Evolutionary conservation across 1,140 invertebrate genomes (phyloP), one percentile per base, ranked within the genome.

Genomic region (Brachionus plicatilis): DNA sequence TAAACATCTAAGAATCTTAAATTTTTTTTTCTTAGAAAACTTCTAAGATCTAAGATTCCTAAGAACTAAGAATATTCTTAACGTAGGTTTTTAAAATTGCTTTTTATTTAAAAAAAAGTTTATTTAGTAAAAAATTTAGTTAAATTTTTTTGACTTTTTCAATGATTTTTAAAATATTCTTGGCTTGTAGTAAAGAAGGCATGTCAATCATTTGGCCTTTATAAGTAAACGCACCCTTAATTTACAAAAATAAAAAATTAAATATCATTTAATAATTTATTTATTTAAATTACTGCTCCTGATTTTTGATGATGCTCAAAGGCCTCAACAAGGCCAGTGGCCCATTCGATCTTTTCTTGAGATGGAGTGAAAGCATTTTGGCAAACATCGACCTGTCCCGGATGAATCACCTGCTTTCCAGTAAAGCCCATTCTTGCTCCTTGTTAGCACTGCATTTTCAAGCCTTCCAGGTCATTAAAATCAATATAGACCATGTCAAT

Each of bases 391-490:
- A 94, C 89, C 88, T 94, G 93, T 43, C 86, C 87, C 1, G 93
- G 93, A 88, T 94, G 93, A 85, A 94, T 93, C 0, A 93, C 90
- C 88, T 92, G 92, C 87, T 94, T 94, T 11, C 93, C 93, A n/a
- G 93, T 93, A 87, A 92, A 94, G 7, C 93, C 93, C 90, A 93
- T 91, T 27, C 88, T 84, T 6, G 91, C 91, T 33, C 93, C 93
- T 88, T 93, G 90, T 60, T 90, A 85, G 41, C 91, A 90, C 87
- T 93, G 91, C 65, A 87, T 85, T 86, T 88, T 83, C 11, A 93
- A 87, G 1, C 90, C 90, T n/a, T 90, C 89, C n/a, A 88, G 76
- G 87, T 92, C 91, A 91, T 93, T 92, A 86, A 91, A 93, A 86
- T 93, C 91, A 84, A 93, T 93, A 86, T 93, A 91, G 6, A 94